Conservation (phyloP, 2,113 vertebrate species). For the Festucalex cinctus region DNA sequence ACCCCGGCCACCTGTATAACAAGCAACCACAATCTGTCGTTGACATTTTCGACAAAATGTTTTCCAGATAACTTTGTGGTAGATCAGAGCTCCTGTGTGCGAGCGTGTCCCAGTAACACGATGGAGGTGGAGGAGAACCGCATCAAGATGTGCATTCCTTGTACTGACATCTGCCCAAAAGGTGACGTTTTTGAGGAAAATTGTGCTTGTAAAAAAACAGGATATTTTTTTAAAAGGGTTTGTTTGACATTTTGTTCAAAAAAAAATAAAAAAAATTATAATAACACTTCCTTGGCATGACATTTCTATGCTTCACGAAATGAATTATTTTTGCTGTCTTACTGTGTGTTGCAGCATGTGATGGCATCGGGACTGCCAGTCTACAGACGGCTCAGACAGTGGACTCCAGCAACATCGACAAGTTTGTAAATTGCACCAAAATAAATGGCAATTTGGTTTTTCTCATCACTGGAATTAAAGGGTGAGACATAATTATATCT, state of each 20-base stretch:
- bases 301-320: not conserved
- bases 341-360: constrained; percentile 78
- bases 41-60: constrained; percentile 38
- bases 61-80: constrained; percentile 96
- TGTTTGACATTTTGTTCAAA: not conserved
- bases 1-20: constrained; percentile 17
- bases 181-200: constrained; percentile 63
- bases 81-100: constrained; percentile 95
- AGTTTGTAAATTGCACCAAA: constrained; percentile 97
- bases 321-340: not conserved
- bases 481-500: constrained; percentile 73
- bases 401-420: constrained; percentile 97
- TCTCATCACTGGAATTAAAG: constrained; percentile 96
- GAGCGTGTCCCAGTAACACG: constrained; percentile 95
- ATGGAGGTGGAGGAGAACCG: constrained; percentile 98
- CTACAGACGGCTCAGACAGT: constrained; percentile 88
- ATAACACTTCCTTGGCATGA: not conserved
- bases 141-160: constrained; percentile 96
- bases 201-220: not conserved
- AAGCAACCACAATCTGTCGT: constrained; percentile 28
- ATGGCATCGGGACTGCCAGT: constrained; percentile 92
- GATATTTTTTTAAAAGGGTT: constrained; percentile 3
- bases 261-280: too few species aligned
- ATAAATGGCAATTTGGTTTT: constrained; percentile 99
- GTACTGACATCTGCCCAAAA: constrained; percentile 98